Conservation (phyloP, 2,113 vertebrate species). For the Catagonus wagneri region DNA sequence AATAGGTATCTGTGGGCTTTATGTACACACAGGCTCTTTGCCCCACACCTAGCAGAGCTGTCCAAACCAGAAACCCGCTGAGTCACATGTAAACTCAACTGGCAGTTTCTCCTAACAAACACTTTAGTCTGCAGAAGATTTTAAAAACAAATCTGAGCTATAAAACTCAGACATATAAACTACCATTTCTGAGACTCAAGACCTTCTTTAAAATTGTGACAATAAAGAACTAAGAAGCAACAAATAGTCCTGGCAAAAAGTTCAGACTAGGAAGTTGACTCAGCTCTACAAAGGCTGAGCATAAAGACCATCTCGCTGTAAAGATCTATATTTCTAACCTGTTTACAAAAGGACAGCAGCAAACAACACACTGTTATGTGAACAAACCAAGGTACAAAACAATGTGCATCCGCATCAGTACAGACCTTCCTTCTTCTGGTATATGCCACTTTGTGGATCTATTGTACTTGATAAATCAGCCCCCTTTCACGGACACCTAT, state of each 20-base stretch:
- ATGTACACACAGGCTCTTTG: background rate
- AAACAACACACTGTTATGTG: background rate
- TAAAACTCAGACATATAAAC: conserved; percentile 15
- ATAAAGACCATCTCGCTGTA: background rate
- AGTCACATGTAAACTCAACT: background rate
- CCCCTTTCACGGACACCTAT: background rate
- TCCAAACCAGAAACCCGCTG: conserved; percentile 24
- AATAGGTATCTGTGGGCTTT: background rate
- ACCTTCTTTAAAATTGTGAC: background rate
- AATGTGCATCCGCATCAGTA: background rate
- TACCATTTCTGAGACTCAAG: background rate
- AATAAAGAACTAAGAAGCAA: conserved; percentile 4
- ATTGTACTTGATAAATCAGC: background rate
- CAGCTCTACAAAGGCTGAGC: background rate
- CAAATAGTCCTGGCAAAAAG: background rate
- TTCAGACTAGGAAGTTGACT: background rate
- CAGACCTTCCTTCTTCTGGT: background rate
- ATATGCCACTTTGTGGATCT: background rate
- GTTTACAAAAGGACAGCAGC: background rate
- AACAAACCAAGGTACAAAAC: conserved; percentile 11
- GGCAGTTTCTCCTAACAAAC: background rate
- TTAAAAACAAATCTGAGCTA: conserved; percentile 14
- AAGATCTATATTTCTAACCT: background rate
- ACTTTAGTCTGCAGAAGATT: background rate
- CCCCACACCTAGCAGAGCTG: background rate